Conservation (phyloP, 2,888 invertebrate species). For the Yponomeuta malinellus region DNA sequence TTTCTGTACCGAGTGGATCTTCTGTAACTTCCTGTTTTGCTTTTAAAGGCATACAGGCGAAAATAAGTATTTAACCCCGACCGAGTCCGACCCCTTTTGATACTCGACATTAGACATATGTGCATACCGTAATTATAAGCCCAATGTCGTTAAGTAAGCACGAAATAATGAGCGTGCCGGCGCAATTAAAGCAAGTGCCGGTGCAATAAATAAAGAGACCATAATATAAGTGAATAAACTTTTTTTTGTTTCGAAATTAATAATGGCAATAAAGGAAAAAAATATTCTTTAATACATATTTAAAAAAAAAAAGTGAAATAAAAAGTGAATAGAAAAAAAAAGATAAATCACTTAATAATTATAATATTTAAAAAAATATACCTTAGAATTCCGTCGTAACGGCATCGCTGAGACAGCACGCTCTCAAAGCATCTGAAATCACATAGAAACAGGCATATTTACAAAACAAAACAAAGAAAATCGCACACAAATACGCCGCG, state of each 20-base stretch:
- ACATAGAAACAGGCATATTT: slow-evolving; percentile 25
- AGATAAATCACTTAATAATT: slow-evolving; percentile 11
- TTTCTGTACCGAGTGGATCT: background rate
- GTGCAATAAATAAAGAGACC: background rate
- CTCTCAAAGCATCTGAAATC: slow-evolving; percentile 39
- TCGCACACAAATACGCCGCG: slow-evolving; percentile 31
- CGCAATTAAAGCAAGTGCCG: background rate
- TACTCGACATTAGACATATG: background rate
- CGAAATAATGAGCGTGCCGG: background rate
- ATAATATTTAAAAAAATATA: slow-evolving; percentile 5
- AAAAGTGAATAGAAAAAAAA: too few species aligned
- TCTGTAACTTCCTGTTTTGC: background rate
- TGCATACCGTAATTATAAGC: background rate
- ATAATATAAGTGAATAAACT: background rate
- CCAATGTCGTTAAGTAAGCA: background rate
- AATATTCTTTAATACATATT: too few species aligned
- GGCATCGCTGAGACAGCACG: slow-evolving; percentile 11
- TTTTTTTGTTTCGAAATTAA: background rate
- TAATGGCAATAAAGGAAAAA: too few species aligned
- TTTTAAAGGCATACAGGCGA: background rate
- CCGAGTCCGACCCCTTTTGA: background rate
- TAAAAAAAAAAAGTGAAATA: too few species aligned
- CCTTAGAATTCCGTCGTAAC: slow-evolving; percentile 40
- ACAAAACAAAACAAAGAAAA: slow-evolving; percentile 24
- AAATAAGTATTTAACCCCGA: background rate